phyloP scores from a whole-genome alignment of 2,113 vertebrate genomes.

The Salminus brasiliensis region DNA sequence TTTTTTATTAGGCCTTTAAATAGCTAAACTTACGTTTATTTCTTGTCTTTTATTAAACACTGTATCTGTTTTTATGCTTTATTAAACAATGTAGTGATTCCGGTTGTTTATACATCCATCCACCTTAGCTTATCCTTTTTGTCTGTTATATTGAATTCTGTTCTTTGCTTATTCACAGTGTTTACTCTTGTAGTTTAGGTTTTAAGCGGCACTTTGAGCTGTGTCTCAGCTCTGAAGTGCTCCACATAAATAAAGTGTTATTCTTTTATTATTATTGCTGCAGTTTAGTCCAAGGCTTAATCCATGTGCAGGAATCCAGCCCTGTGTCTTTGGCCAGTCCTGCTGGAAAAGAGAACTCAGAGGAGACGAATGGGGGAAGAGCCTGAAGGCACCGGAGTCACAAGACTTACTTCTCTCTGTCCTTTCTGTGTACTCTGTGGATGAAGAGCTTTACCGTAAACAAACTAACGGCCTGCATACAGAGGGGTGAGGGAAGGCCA shows the following conservation, averaged over 20 bases:
- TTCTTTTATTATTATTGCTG: neutral
- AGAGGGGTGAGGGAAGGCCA: conserved; percentile 29
- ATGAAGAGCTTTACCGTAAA: conserved; percentile 51
- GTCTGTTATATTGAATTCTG: no score
- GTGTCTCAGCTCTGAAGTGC: no score
- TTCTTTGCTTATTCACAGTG: no score
- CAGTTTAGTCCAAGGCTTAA: neutral
- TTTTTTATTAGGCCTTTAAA: no score
- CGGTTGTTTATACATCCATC: no score
- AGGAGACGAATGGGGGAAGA: neutral
- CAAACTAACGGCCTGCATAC: conserved; percentile 44
- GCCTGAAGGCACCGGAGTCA: conserved; percentile 17
- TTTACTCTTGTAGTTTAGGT: no score
- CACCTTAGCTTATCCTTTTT: no score
- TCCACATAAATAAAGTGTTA: neutral
- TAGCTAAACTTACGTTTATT: no score
- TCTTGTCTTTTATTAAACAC: no score
- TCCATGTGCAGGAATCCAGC: neutral
- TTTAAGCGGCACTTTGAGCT: no score
- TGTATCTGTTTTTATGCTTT: no score
- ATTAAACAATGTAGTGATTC: no score
- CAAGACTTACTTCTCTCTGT: conserved; percentile 35
- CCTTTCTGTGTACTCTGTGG: neutral
- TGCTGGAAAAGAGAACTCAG: neutral
- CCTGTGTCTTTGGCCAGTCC: neutral